Evolutionary conservation across 2,113 vertebrate genomes (phyloP), one percentile per base, ranked within the genome.

Genomic region (Podocnemis expansa): DNA sequence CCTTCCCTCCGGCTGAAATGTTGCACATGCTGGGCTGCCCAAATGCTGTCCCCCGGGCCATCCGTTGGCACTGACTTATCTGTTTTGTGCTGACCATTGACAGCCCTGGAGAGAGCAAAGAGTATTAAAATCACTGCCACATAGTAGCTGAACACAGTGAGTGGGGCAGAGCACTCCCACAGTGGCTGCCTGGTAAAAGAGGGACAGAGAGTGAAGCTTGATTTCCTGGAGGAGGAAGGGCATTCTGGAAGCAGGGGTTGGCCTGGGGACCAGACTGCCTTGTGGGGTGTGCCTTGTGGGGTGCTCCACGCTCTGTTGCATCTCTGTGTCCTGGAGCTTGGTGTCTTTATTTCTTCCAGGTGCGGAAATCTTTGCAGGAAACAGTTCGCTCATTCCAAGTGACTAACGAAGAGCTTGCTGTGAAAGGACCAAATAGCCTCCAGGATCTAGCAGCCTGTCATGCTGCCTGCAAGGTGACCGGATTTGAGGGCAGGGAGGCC

Each of bases 381-480:
- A 99, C 98, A 0, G 97, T 99, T 85, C 98, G 98, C 94, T 99
- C 99, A 0, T 99, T 99, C 97, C 97, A 94, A 93, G 98, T 99
- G 49, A 99, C 99, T 5, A 99, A 99, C 0, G 99, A 99, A n/a
- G 99, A 99, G 94, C 98, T 99, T 93, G 97, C 87, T 0, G 94
- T 94, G 9, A 97, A 97, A 90, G 94, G 91, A 13, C n/a, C 87
- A 0, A 49, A 54, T 2, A 85, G 95, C n/a, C 95, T 93, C 67
- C 96, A 94, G 87, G 98, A 99, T 0, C 94, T 99, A 4, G 82
- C 96, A 0, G 93, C 98, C 75, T 99, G 99, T 43, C 98, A 98
- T 0, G 1, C 86, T 0, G 97, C 99, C 86, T 99, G 99, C 93
- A 98, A 98, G 98, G 99, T 99, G 95, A 96, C 94, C 82, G 38